Evolutionary conservation across 1,140 invertebrate genomes (phyloP).

Genomic region (Reticulitermes speratus): DNA sequence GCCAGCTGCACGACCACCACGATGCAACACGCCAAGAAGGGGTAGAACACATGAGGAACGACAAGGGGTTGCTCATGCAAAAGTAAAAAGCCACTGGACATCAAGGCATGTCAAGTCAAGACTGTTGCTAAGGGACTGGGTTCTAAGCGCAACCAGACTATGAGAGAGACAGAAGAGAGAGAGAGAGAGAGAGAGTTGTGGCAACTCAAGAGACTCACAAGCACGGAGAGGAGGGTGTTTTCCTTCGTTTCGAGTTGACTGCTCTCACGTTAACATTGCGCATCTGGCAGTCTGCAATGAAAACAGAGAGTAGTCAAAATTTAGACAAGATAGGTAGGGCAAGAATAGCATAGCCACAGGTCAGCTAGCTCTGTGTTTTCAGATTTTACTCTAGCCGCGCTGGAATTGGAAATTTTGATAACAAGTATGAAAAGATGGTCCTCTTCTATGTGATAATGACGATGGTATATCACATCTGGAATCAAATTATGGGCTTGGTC

Average conservation of each 20-base stretch:
- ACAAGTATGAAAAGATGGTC: neutral
- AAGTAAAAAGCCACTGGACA: constrained; percentile 36
- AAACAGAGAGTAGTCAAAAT: constrained; percentile 49
- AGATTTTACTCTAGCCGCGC: neutral
- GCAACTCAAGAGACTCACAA: constrained; percentile 66
- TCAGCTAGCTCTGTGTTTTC: constrained; percentile 26
- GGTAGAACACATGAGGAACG: constrained; percentile 21
- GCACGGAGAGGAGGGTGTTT: constrained; percentile 66
- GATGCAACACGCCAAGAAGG: constrained; percentile 29
- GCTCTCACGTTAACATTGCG: constrained; percentile 73
- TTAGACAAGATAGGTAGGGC: constrained; percentile 32
- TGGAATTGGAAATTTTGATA: neutral
- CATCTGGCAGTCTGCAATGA: constrained; percentile 72
- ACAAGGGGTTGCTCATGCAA: constrained; percentile 21
- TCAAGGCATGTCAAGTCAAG: constrained; percentile 32
- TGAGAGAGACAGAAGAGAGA: constrained; percentile 31
- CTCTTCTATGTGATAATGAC: neutral
- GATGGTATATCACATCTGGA: no score
- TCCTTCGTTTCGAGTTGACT: constrained; percentile 70
- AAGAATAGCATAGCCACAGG: constrained; percentile 24
- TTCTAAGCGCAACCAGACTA: constrained; percentile 37
- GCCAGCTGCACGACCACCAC: constrained; percentile 24
- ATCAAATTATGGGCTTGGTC: no score
- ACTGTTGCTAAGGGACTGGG: constrained; percentile 30
- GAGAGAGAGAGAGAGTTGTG: constrained; percentile 39